These are phyloP conservation scores for Tragelaphus imberbis DNA, from an alignment of 2,113 vertebrate genomes.

Conservation along the genomic window DNA sequence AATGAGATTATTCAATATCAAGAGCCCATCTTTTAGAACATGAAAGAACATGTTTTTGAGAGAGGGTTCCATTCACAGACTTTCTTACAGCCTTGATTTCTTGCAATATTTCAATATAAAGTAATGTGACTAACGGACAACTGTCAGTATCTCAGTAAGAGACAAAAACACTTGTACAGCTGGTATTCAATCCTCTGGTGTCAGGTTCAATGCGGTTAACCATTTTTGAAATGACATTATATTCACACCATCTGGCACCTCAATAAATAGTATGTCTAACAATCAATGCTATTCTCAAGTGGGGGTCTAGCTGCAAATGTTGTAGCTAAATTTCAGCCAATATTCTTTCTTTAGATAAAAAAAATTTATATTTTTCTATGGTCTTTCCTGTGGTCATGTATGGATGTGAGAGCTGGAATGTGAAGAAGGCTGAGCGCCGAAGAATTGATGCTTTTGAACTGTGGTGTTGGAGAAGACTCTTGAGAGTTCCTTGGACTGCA, in stretches of 20 bases:
- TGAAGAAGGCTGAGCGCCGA: no score
- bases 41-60: neutral
- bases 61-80: neutral
- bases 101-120: constrained; percentile 17
- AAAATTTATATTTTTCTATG: neutral
- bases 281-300: neutral
- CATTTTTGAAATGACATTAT: neutral
- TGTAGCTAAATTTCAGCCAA: neutral
- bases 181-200: neutral
- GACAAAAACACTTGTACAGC: neutral
- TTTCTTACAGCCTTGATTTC: neutral
- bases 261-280: neutral
- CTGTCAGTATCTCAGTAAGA: neutral
- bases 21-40: neutral
- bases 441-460: no score
- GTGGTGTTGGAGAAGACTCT: no score
- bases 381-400: no score
- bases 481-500: no score
- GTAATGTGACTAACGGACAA: neutral
- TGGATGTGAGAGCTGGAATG: no score
- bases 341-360: neutral
- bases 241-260: constrained; percentile 35
- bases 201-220: constrained; percentile 1
- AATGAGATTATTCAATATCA: neutral
- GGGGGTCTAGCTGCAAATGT: constrained; percentile 1